These are phyloP conservation scores for Pristionchus pacificus DNA, from an alignment of 1,140 invertebrate species.

Conservation along the genomic window DNA sequence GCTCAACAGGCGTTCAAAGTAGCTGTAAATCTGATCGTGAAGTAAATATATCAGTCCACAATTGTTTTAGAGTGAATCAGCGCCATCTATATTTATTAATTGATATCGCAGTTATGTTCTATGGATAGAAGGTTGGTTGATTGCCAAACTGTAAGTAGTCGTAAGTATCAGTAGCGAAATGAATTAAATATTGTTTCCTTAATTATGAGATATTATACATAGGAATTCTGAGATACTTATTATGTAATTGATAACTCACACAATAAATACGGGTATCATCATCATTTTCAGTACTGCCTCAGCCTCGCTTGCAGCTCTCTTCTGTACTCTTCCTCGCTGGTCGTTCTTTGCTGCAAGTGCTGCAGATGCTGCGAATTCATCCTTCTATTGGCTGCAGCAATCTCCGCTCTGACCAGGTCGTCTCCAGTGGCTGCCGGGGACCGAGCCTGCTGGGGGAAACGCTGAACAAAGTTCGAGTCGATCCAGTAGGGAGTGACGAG, in stretches of 20 bases:
- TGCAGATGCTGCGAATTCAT: no score
- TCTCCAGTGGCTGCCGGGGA: background rate
- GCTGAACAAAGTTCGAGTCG: background rate
- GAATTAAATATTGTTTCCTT: no score
- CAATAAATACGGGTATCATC: no score
- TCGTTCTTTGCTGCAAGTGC: no score
- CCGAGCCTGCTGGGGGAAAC: background rate
- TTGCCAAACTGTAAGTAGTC: no score
- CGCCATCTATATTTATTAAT: background rate
- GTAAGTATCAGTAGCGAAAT: no score
- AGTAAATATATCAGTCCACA: background rate
- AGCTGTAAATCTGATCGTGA: background rate
- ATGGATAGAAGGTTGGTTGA: no score
- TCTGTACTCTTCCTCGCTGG: no score
- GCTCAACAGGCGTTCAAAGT: no score
- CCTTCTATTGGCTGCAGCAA: background rate
- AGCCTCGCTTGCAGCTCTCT: background rate
- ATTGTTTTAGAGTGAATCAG: background rate
- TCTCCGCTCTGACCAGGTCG: background rate
- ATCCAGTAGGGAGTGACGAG: background rate
- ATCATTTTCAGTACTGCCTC: background rate
- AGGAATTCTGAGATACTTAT: no score
- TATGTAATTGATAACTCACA: no score
- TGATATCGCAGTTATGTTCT: background rate
- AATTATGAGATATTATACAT: no score